Percentiles rank a stretch among this genome's conserved stretches.
Evolutionary conservation across 2,797 vertebrate species (phyloP).

Genomic region (Tiaroga cobitis): DNA sequence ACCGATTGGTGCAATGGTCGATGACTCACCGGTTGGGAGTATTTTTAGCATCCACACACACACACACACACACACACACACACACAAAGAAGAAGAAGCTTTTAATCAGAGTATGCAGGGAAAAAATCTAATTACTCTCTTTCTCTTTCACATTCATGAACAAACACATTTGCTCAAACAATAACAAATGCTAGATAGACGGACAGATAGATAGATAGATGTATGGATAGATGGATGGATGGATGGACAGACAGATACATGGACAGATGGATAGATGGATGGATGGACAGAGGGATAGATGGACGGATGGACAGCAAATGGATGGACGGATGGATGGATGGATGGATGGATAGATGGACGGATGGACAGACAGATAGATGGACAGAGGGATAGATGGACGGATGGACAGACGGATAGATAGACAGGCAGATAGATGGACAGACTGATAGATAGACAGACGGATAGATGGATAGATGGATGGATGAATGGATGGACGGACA

Average conservation of each 20-base stretch:
- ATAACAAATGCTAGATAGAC: conserved; percentile 19
- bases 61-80: conserved; percentile 22
- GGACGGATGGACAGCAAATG: not conserved
- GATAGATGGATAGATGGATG: fast-evolving
- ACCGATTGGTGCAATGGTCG: conserved; percentile 47
- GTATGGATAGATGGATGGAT: not conserved
- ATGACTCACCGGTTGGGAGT: conserved; percentile 55
- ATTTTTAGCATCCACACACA: conserved; percentile 47
- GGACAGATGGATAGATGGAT: too few species aligned
- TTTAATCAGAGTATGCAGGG: not conserved
- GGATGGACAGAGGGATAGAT: not conserved
- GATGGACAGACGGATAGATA: not conserved
- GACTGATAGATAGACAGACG: not conserved
- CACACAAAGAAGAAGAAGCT: not conserved
- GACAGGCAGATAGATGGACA: not conserved
- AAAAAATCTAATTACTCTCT: not conserved
- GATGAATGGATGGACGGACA: fast-evolving
- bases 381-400: not conserved
- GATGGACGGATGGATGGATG: fast-evolving
- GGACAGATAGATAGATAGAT: not conserved
- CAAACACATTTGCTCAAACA: conserved; percentile 19
- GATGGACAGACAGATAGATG: fast-evolving
- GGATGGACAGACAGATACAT: too few species aligned
- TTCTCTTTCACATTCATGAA: not conserved
- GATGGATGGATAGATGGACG: fast-evolving